phyloP scores from a whole-genome alignment of 2,113 vertebrate species.

The Vidua macroura region DNA sequence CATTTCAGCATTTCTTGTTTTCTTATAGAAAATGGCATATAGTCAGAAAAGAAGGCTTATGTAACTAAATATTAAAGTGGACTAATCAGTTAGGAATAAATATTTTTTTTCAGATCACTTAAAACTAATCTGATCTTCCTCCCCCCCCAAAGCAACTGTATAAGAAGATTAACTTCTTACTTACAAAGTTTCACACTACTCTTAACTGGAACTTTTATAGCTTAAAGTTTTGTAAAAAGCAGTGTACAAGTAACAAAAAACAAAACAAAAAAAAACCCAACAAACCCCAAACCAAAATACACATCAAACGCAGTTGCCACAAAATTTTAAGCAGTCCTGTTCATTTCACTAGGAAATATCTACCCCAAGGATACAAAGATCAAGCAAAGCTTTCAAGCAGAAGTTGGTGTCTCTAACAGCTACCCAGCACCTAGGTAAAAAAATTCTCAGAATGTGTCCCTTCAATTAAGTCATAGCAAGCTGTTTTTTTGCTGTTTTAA shows the following conservation, averaged over 20 bases:
- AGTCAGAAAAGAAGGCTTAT: background rate
- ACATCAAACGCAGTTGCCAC: background rate
- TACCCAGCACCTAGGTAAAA: background rate
- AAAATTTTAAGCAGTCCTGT: background rate
- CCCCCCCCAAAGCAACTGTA: background rate
- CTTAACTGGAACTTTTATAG: background rate
- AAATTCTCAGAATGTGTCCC: background rate
- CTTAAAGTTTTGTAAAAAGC: background rate
- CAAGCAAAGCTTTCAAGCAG: background rate
- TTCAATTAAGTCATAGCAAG: background rate
- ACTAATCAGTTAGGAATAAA: background rate
- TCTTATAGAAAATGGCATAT: background rate
- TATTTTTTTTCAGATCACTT: background rate
- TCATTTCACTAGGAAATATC: background rate
- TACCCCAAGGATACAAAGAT: background rate
- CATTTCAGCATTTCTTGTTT: background rate
- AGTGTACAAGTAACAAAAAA: background rate
- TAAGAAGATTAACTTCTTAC: conserved; percentile 1
- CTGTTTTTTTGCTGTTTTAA: background rate
- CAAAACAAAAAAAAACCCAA: background rate
- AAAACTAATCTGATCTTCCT: background rate
- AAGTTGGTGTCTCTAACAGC: background rate
- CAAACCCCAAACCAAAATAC: background rate
- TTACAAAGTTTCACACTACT: background rate
- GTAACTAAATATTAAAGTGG: background rate